These are phyloP conservation scores for Erebia epiphron DNA, from an alignment of 2,888 invertebrate genomes.

Conservation along the genomic window DNA sequence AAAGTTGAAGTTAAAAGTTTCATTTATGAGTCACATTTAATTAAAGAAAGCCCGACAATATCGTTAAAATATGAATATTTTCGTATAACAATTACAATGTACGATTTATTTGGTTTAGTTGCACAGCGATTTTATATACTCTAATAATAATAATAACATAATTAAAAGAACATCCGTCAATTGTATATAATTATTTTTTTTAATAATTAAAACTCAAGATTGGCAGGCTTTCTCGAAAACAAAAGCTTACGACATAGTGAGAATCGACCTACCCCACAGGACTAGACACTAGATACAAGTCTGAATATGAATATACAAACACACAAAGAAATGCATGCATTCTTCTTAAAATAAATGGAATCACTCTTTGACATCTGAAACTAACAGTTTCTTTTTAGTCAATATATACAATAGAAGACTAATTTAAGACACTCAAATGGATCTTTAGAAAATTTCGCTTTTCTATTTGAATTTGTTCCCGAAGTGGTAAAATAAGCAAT, in stretches of 20 bases:
- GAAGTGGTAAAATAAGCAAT: constrained; percentile 3
- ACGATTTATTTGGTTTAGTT: constrained; percentile 75
- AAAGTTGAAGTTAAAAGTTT: constrained; percentile 6
- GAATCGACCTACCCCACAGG: constrained; percentile 75
- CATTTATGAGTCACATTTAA: constrained; percentile 37
- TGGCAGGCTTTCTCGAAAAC: constrained; percentile 66
- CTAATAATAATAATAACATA: constrained; percentile 48
- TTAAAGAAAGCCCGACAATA: constrained; percentile 68
- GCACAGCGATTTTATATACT: constrained; percentile 67
- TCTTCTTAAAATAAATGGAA: constrained; percentile 82
- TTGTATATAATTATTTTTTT: constrained; percentile 19
- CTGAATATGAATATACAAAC: constrained; percentile 78
- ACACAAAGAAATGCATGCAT: constrained; percentile 82
- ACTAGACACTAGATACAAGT: constrained; percentile 77
- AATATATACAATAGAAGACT: constrained; percentile 68
- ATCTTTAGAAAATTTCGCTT: constrained; percentile 40
- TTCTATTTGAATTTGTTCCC: constrained; percentile 25
- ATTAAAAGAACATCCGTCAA: neutral
- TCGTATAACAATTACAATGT: constrained; percentile 38
- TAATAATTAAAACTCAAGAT: constrained; percentile 34
- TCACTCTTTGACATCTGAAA: constrained; percentile 74
- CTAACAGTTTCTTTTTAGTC: constrained; percentile 57
- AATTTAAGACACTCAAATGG: constrained; percentile 40
- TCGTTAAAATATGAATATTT: constrained; percentile 32
- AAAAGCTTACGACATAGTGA: constrained; percentile 73